A percentile compares a stretch with the other conserved stretches of the same genome.
Conservation (phyloP, 35 echinoderm and acorn worm species). For the Acanthaster planci region DNA sequence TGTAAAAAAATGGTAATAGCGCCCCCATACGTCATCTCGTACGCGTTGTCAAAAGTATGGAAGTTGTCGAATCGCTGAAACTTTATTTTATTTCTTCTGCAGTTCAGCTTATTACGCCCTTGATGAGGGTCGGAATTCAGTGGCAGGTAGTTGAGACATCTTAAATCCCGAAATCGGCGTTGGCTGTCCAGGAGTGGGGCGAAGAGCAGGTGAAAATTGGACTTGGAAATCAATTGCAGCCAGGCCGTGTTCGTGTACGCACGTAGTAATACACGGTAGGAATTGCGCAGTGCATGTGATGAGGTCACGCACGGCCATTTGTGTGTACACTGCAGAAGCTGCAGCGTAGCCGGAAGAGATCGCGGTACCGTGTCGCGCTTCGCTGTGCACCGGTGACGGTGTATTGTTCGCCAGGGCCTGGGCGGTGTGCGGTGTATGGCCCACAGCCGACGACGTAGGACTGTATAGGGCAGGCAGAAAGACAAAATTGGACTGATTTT, state of each 20-base stretch:
- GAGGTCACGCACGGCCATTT: conserved; percentile 8
- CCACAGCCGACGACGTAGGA: neutral
- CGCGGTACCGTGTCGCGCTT: neutral
- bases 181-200: neutral
- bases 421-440: neutral
- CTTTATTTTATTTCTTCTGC: conserved; percentile 27
- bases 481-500: neutral
- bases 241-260: neutral
- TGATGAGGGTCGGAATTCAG: neutral
- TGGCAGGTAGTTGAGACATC: neutral
- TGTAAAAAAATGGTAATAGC: neutral
- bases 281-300: neutral
- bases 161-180: neutral
- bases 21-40: conserved; percentile 12
- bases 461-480: neutral
- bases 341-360: conserved; percentile 18
- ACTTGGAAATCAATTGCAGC: neutral
- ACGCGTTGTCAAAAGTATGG: conserved; percentile 24
- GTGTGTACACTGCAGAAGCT: neutral
- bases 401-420: neutral
- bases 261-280: neutral
- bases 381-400: neutral
- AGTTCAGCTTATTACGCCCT: neutral
- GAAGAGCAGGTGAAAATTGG: neutral
- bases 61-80: conserved; percentile 6